A percentile compares a stretch with the other conserved stretches of the same genome.
These are phyloP conservation scores for Patiria miniata DNA, from an alignment of 35 echinoderm and acorn worm species.

Conservation along the genomic window DNA sequence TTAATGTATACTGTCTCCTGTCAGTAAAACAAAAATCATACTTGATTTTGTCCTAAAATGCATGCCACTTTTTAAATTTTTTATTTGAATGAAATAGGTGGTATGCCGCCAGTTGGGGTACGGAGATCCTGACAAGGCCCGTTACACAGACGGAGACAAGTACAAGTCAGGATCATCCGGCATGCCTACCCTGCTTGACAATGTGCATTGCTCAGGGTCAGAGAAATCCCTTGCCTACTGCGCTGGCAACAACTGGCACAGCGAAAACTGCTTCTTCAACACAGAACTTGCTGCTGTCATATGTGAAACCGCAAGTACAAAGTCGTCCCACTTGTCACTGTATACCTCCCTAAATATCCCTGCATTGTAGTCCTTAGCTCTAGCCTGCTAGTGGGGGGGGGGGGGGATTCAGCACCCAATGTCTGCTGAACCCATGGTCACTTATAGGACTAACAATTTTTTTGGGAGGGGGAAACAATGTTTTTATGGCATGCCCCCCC, in stretches of 20 bases:
- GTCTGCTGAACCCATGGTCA: background rate
- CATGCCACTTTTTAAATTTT: too few relatives aligned
- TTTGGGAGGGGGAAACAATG: background rate
- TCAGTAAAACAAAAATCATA: too few relatives aligned
- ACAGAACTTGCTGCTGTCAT: background rate
- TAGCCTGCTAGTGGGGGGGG: background rate
- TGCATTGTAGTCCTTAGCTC: background rate
- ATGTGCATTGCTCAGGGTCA: background rate
- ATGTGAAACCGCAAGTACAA: conserved; percentile 6
- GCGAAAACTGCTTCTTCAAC: background rate
- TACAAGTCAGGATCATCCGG: conserved; percentile 7
- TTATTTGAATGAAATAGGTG: too few relatives aligned
- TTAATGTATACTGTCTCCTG: too few relatives aligned
- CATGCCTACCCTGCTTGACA: background rate
- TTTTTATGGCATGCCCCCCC: background rate
- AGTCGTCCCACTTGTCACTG: background rate
- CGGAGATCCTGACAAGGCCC: background rate
- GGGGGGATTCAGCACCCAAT: background rate
- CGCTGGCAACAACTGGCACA: background rate
- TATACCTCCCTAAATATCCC: background rate
- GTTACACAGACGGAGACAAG: background rate
- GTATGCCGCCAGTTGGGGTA: conserved; percentile 5
- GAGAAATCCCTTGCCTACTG: background rate
- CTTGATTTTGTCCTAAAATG: too few relatives aligned
- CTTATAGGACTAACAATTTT: background rate